These are phyloP conservation scores for Orthonyx spaldingii DNA, from an alignment of 2,113 vertebrate species.

Conservation along the genomic window DNA sequence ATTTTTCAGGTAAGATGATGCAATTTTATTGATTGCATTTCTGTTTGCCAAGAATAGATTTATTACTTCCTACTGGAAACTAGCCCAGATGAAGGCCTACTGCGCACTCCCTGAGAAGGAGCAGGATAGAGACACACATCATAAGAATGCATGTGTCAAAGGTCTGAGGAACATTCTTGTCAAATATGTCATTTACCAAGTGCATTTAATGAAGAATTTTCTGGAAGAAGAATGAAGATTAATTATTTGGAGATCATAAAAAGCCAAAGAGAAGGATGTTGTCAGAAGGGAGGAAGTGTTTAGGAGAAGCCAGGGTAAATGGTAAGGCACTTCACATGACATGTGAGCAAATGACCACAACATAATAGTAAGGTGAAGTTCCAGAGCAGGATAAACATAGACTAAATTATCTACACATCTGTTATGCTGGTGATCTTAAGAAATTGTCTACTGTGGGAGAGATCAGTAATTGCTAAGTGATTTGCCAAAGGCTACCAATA, in stretches of 20 bases:
- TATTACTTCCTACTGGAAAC: not conserved
- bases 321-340: not conserved
- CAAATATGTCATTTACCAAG: not conserved
- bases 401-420: not conserved
- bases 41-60: not conserved
- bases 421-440: not conserved
- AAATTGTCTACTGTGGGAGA: not conserved
- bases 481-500: not conserved
- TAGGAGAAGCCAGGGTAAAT: not conserved
- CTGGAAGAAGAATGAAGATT: not conserved
- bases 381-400: not conserved
- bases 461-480: not conserved
- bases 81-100: not conserved
- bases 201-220: not conserved
- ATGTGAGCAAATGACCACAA: not conserved
- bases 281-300: slow-evolving; percentile 28
- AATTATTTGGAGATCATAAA: not conserved
- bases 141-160: not conserved
- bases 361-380: not conserved
- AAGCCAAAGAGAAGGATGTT: not conserved
- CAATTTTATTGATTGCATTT: not conserved
- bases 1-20: not conserved
- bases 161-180: not conserved
- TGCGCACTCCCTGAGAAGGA: not conserved
- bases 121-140: not conserved